Evolutionary conservation across 1,140 invertebrate genomes (phyloP).

Genomic region (Drosophila tristis): DNA sequence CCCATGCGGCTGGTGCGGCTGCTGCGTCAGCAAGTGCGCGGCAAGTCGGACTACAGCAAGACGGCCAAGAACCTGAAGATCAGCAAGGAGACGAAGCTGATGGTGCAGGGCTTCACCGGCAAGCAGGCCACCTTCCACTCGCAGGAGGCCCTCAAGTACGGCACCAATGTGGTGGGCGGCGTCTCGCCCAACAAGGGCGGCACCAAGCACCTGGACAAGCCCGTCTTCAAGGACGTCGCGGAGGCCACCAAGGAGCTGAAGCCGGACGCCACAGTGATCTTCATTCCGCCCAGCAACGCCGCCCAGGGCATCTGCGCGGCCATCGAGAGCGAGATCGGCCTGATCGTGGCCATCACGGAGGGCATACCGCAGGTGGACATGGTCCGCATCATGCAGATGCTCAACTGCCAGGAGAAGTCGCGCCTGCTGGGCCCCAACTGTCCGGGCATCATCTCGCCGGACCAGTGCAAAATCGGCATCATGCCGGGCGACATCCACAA

Average conservation of each 20-base stretch:
- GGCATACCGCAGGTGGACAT: constrained; percentile 99
- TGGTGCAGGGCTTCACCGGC: constrained; percentile 98
- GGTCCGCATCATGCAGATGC: constrained; percentile 96
- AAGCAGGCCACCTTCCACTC: constrained; percentile 98
- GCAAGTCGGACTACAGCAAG: constrained; percentile 78
- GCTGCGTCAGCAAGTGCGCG: constrained; percentile 24
- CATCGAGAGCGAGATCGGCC: constrained; percentile 97
- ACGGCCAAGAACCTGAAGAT: constrained; percentile 93
- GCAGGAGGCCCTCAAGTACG: constrained; percentile 98
- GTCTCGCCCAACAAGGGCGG: constrained; percentile 98
- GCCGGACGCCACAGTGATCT: constrained; percentile 96
- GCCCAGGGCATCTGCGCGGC: constrained; percentile 97
- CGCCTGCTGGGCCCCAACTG: constrained; percentile 99
- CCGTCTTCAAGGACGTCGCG: constrained; percentile 95
- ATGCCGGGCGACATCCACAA: constrained; percentile 99
- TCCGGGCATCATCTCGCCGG: constrained; percentile 98
- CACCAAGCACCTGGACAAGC: constrained; percentile 94
- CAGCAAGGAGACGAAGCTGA: constrained; percentile 94
- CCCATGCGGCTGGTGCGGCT: background rate
- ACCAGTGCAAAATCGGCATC: constrained; percentile 99
- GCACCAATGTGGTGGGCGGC: constrained; percentile 98
- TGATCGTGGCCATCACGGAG: constrained; percentile 99
- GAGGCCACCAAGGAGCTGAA: constrained; percentile 92
- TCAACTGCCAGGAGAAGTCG: constrained; percentile 94
- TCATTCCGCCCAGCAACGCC: constrained; percentile 97